Evolutionary conservation across 1,140 invertebrate genomes (phyloP), one percentile per base, ranked within the genome.

Genomic region (Reticulitermes speratus): DNA sequence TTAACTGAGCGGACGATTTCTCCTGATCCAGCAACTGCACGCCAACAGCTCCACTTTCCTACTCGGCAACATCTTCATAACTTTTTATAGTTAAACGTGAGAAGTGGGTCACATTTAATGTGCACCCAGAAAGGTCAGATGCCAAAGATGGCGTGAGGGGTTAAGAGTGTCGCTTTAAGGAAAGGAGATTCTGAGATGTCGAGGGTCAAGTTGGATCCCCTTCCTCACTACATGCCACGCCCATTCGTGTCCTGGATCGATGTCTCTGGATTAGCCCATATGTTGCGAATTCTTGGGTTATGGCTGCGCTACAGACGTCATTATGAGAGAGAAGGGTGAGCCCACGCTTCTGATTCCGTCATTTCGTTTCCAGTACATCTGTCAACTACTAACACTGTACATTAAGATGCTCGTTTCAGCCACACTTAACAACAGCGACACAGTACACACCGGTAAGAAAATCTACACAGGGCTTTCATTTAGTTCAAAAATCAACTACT

Each of bases 231-330:
- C 14, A 6, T 30, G 65, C 65, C 65, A 75, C 65, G 65, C 65
- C 65, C 65, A 75, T 75, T 75, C 65, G 25, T 30, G 65, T 75
- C 65, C 65, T 75, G 65, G 65, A 75, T 75, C 65, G 65, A 75
- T n/a, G 5, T 6, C 14, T 30, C 65, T 30, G 65, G 65, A 75
- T 30, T 75, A 75, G 65, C 65, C 65, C 65, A 75, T 75, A 8
- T 75, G 65, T 75, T 75, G n/a, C 65, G 25, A 30, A 9, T 2
- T 16, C 65, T 30, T 75, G n/a, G 25, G 65, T 30, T 75, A 25
- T 75, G 3, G 7, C n/a, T 75, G 65, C 7, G 30, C 25, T 8
- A 30, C n/a, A 75, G 65, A 75, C 65, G 65, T 65, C 14, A 65
- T 7, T 9, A 9, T 19, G 55, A 59, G 21, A 59, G 14, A 59